Percentiles rank a stretch among this genome's conserved stretches.
These are phyloP conservation scores for Papilio xuthus DNA, from an alignment of 1,140 invertebrate genomes.

Conservation along the genomic window DNA sequence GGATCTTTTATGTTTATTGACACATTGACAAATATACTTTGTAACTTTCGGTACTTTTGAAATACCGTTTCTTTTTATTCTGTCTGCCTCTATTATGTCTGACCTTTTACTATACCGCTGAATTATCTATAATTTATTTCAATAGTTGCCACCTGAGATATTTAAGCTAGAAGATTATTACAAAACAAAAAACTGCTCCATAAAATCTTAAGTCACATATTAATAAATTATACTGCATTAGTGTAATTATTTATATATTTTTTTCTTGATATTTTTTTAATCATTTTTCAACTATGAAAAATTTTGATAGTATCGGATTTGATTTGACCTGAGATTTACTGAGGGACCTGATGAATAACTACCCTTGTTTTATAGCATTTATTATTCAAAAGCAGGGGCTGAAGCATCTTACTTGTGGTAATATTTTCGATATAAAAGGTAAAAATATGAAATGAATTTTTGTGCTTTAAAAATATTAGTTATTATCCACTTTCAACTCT, in stretches of 20 bases:
- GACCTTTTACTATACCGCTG: not conserved
- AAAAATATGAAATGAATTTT: not conserved
- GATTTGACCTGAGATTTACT: not conserved
- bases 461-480: not conserved
- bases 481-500: not conserved
- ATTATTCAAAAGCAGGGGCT: not conserved
- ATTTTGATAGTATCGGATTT: too few relatives aligned
- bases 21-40: conserved; percentile 10
- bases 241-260: too few relatives aligned
- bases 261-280: too few relatives aligned
- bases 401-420: not conserved
- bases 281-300: too few relatives aligned
- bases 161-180: not conserved
- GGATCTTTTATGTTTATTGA: conserved; percentile 1
- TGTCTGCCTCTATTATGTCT: too few relatives aligned
- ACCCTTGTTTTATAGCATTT: too few relatives aligned
- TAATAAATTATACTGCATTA: too few relatives aligned
- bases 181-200: too few relatives aligned
- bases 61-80: conserved; percentile 7
- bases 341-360: not conserved
- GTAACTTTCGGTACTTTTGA: not conserved
- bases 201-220: too few relatives aligned
- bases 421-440: not conserved
- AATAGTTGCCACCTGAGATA: not conserved
- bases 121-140: not conserved